Percentiles rank a stretch among this genome's conserved stretches.
These are phyloP conservation scores for Seira musarum DNA, from an alignment of 2,888 invertebrate species.

Conservation along the genomic window DNA sequence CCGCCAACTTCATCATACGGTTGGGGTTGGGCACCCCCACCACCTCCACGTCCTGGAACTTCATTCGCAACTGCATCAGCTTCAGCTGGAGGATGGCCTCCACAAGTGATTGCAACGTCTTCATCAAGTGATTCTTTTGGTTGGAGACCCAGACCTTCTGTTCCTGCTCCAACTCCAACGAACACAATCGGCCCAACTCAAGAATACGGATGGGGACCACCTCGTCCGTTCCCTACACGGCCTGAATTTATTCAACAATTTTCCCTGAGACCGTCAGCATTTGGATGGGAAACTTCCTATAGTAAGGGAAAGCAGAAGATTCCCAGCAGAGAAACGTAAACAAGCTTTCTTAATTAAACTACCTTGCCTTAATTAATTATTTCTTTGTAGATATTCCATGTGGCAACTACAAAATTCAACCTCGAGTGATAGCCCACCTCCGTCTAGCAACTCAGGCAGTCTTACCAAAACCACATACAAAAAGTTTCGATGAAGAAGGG, in stretches of 20 bases:
- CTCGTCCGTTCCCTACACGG: background rate
- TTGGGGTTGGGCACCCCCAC: constrained; percentile 6
- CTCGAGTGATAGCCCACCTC: constrained; percentile 64
- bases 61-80: background rate
- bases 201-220: constrained; percentile 21
- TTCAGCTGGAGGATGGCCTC: background rate
- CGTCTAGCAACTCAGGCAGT: constrained; percentile 55
- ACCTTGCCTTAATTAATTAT: background rate
- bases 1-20: background rate
- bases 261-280: constrained; percentile 63
- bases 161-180: constrained; percentile 8
- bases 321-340: too few species aligned
- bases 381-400: constrained; percentile 65
- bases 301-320: too few species aligned
- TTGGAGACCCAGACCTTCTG: constrained; percentile 4
- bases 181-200: background rate
- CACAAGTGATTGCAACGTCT: constrained; percentile 1
- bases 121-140: background rate
- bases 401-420: constrained; percentile 66
- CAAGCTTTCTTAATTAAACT: constrained; percentile 9
- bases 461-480: background rate
- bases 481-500: background rate
- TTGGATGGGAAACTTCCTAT: constrained; percentile 68
- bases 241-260: constrained; percentile 44
- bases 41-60: constrained; percentile 1